Conservation (phyloP, 2,888 invertebrate genomes). For the Dinocampus coccinellae region DNA sequence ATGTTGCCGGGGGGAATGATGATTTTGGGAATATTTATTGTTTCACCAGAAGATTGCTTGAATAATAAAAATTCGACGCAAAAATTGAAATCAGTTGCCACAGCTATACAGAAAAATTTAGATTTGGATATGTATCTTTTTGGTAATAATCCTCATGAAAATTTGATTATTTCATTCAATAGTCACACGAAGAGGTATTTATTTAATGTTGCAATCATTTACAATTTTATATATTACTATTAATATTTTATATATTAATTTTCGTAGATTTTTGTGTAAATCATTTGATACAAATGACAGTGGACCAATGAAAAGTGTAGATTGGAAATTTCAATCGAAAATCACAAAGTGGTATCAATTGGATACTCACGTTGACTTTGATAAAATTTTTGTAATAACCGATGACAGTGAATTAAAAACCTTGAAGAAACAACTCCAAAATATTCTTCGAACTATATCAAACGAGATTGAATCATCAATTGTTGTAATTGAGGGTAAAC, state of each 20-base stretch:
- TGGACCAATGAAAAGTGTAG: conserved; percentile 76
- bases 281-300: conserved; percentile 73
- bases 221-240: background rate
- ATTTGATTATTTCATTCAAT: conserved; percentile 75
- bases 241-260: conserved; percentile 3
- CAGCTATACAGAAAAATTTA: conserved; percentile 73
- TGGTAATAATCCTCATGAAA: conserved; percentile 75
- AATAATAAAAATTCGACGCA: conserved; percentile 72
- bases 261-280: conserved; percentile 74
- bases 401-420: conserved; percentile 74
- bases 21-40: conserved; percentile 85
- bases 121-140: conserved; percentile 73
- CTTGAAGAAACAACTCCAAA: conserved; percentile 79
- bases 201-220: background rate
- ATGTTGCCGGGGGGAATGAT: conserved; percentile 93
- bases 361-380: conserved; percentile 82
- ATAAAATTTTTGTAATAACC: conserved; percentile 80
- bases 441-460: conserved; percentile 74
- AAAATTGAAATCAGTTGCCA: conserved; percentile 74
- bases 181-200: conserved; percentile 71
- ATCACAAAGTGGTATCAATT: conserved; percentile 82
- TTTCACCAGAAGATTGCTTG: conserved; percentile 77
- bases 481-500: conserved; percentile 81
- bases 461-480: conserved; percentile 76
- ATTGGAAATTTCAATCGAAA: conserved; percentile 82